A percentile compares a stretch with the other conserved stretches of the same genome.
Evolutionary conservation across 2,797 vertebrate species (phyloP).

Genomic region (Lateolabrax maculatus): DNA sequence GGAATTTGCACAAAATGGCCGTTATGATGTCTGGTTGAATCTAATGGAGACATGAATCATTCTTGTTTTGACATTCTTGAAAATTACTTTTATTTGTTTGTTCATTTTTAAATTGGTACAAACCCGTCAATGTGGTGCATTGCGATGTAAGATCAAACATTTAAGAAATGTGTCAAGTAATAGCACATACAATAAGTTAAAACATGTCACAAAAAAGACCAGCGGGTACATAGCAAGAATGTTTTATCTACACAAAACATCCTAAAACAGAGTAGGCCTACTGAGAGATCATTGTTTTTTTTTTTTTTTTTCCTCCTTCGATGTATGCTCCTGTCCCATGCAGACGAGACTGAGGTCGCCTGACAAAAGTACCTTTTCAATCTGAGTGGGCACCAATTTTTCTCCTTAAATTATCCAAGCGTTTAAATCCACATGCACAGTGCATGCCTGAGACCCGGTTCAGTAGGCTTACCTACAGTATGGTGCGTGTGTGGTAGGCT

Average conservation of each 20-base stretch:
- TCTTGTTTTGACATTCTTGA: conserved; percentile 90
- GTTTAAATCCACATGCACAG: conserved; percentile 81
- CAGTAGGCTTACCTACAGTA: conserved; percentile 54
- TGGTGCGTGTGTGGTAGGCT: conserved; percentile 75
- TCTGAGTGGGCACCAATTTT: conserved; percentile 69
- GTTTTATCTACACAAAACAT: conserved; percentile 98
- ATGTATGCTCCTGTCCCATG: conserved; percentile 90
- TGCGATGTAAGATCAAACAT: conserved; percentile 95
- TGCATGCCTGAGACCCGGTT: conserved; percentile 77
- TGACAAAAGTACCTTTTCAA: conserved; percentile 46
- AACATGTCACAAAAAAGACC: conserved; percentile 98
- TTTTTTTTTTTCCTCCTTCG: conserved; percentile 82
- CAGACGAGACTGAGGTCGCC: conserved; percentile 83
- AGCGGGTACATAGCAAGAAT: conserved; percentile 95
- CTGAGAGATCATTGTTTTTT: conserved; percentile 82
- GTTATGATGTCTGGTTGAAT: neutral
- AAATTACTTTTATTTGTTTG: conserved; percentile 97
- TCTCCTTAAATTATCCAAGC: conserved; percentile 67
- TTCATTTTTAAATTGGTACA: conserved; percentile 95
- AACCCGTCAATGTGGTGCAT: conserved; percentile 92
- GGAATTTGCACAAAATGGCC: neutral
- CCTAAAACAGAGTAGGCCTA: conserved; percentile 85
- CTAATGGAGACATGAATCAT: conserved; percentile 76
- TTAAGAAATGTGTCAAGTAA: conserved; percentile 97
- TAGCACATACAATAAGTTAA: conserved; percentile 98